Evolutionary conservation across 2,888 invertebrate genomes (phyloP).

Genomic region (Cryptophagus acutangulus): DNA sequence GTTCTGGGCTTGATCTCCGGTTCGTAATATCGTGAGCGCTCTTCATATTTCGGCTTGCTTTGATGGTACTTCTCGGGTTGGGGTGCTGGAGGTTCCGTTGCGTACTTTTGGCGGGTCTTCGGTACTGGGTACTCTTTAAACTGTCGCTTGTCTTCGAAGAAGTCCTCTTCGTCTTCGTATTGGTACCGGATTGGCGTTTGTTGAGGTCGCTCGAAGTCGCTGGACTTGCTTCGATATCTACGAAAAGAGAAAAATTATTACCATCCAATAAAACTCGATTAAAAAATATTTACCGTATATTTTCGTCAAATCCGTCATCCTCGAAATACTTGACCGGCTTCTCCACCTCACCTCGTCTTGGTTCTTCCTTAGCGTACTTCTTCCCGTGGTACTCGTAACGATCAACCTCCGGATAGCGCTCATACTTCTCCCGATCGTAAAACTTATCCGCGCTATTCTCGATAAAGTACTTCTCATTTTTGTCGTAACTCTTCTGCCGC

Average conservation of each 20-base stretch:
- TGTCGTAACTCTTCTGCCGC: constrained; percentile 26
- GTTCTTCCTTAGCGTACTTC: constrained; percentile 19
- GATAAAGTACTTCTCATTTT: constrained; percentile 14
- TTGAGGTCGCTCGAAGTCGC: constrained; percentile 24
- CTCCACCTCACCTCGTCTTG: constrained; percentile 24
- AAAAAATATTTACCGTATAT: constrained; percentile 29
- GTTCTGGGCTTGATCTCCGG: constrained; percentile 22
- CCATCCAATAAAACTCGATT: neutral
- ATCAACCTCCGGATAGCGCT: constrained; percentile 25
- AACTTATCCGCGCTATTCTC: constrained; percentile 9
- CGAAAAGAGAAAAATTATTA: neutral
- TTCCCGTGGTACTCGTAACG: constrained; percentile 21
- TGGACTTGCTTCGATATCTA: constrained; percentile 24
- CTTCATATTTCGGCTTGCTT: constrained; percentile 20
- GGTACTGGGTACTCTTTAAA: constrained; percentile 36
- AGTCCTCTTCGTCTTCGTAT: constrained; percentile 30
- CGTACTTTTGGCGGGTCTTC: constrained; percentile 32
- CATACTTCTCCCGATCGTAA: constrained; percentile 23
- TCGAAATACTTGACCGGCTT: constrained; percentile 36
- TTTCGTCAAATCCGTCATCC: constrained; percentile 42
- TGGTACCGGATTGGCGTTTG: constrained; percentile 27
- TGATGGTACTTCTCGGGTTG: constrained; percentile 27
- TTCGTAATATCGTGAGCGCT: constrained; percentile 35
- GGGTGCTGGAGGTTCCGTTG: constrained; percentile 21
- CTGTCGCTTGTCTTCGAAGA: constrained; percentile 29